Base-by-base conservation (phyloP, 2,113 vertebrate genomes). In the Panthera leo region DNA sequence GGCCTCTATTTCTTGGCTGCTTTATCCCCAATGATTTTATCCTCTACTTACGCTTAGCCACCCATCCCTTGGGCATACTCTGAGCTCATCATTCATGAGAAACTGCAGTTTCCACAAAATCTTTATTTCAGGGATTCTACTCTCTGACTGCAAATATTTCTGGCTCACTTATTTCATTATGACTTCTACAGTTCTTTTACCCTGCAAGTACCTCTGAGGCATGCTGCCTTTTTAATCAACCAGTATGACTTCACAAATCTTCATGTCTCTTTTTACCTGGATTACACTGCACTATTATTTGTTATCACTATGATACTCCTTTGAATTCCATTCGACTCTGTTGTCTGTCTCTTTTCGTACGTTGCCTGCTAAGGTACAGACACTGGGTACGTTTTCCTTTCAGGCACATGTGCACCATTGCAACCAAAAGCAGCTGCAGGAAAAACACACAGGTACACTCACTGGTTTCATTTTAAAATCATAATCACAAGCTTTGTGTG, bases 61-160 rank as follows among this genome's bases (percentile, higher is more conserved):
- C 29, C 0, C 31, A 78, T 16, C 14, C n/a, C 45, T 76, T 55
- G 10, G 7, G 36, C 34, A 42, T 84, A 67, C 10, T 78, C 39
- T 78, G n/a, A 75, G 71, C 5, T 73, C 93, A 4, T 48, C 25
- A 79, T 95, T 93, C 58, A 78, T 13, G 48, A 70, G 51, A 36
- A 89, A 93, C 15, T 68, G 29, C 6, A 95, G 68, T 91, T 95
- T 53, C 42, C 51, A 78, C 55, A 71, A 71, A 93, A 85, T 85
- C 45, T 70, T 71, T 21, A 55, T 85, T 91, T 78, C 68, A 79
- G 7, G 4, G 58, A 94, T 68, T 95, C 36, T 5, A 75, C 13
- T 79, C 10, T 48, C 14, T 18, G 3, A 18, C 16, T 12, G 18
- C 15, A 86, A 34, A 89, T 71, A 31, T 58, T 89, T 89, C 36